phyloP scores from a whole-genome alignment of 2,113 vertebrate species.

The Aegithalos caudatus region DNA sequence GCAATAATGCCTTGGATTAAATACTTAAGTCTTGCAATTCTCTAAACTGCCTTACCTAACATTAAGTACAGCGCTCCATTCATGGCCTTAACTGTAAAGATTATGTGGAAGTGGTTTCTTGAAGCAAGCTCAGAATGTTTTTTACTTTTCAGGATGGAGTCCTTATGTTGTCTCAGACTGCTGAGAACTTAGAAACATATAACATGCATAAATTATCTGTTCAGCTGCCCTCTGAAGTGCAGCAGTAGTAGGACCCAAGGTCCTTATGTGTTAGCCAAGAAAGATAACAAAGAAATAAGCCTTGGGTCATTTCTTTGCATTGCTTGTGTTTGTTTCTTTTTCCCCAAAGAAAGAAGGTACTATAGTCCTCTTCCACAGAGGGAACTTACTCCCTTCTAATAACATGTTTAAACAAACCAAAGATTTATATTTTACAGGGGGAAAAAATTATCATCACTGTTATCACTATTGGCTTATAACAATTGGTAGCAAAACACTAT shows the following conservation, averaged over 20 bases:
- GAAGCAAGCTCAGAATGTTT: not conserved
- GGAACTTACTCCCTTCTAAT: not conserved
- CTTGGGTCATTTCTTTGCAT: not conserved
- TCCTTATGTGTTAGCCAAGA: not conserved
- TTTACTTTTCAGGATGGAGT: not conserved
- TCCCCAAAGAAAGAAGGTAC: not conserved
- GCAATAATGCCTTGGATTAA: constrained; percentile 5
- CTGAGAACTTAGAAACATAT: not conserved
- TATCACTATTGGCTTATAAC: not conserved
- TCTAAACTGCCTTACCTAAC: constrained; percentile 21
- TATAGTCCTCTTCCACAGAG: not conserved
- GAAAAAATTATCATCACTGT: not conserved
- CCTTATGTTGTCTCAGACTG: not conserved
- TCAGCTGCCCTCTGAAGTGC: not conserved
- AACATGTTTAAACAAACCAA: not conserved
- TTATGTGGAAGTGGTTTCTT: not conserved
- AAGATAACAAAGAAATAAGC: not conserved
- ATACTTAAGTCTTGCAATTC: constrained; percentile 5
- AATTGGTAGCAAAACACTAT: not conserved
- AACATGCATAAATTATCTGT: not conserved
- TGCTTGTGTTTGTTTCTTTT: not conserved
- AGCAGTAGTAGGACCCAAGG: not conserved
- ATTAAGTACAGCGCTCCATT: not conserved
- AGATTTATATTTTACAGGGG: not conserved
- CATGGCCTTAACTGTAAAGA: not conserved